These are phyloP conservation scores for Lasius platythorax DNA, from an alignment of 2,888 invertebrate genomes.

Conservation along the genomic window DNA sequence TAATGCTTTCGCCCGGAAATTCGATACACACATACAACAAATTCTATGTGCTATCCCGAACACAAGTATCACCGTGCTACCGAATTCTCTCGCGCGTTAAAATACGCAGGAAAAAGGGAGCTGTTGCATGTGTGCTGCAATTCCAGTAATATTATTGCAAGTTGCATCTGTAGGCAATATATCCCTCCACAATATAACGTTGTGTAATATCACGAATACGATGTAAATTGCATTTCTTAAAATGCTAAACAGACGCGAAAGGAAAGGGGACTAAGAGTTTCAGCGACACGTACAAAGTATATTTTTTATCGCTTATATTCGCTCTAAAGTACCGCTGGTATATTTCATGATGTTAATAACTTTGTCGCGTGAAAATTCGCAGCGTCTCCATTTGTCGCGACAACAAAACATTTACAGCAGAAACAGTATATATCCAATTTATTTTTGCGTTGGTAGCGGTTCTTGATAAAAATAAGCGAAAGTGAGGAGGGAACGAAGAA, in stretches of 20 bases:
- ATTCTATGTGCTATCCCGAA: conserved; percentile 12
- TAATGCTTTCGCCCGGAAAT: conserved; percentile 67
- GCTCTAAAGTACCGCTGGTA: conserved; percentile 18
- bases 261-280: conserved; percentile 35
- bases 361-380: conserved; percentile 34
- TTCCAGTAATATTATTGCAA: conserved; percentile 43
- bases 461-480: conserved; percentile 39
- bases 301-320: conserved; percentile 41
- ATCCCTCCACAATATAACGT: conserved; percentile 36
- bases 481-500: conserved; percentile 28
- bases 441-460: conserved; percentile 23
- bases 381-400: not conserved
- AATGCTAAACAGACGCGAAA: conserved; percentile 51
- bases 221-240: conserved; percentile 51
- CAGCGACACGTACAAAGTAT: conserved; percentile 44
- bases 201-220: conserved; percentile 37
- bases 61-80: conserved; percentile 32
- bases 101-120: conserved; percentile 46
- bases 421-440: conserved; percentile 39
- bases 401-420: conserved; percentile 27
- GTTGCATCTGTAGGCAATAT: conserved; percentile 47
- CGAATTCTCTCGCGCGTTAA: conserved; percentile 36
- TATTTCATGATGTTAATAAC: conserved; percentile 47
- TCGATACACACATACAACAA: conserved; percentile 72
- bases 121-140: conserved; percentile 10